phyloP scores from a whole-genome alignment of 2,888 invertebrate genomes.

The Epinotia brunnichana region DNA sequence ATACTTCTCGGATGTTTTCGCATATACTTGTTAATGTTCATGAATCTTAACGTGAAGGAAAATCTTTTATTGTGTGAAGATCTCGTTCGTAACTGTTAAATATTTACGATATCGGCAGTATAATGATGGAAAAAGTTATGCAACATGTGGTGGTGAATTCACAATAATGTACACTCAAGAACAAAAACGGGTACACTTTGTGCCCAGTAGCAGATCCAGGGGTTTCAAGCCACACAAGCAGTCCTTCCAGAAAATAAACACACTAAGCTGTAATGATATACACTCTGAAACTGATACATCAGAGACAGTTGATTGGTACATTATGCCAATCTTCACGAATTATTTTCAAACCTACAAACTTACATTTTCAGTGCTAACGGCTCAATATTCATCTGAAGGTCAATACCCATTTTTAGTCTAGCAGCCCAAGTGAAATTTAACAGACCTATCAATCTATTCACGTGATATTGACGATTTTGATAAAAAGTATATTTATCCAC shows the following conservation, averaged over 20 bases:
- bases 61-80: conserved; percentile 4
- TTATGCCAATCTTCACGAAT: background rate
- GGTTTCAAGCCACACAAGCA: too few species aligned
- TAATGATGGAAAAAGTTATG: too few species aligned
- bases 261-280: too few species aligned
- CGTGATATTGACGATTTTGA: background rate
- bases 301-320: too few species aligned
- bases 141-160: too few species aligned
- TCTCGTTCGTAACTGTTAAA: conserved; percentile 14
- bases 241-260: too few species aligned
- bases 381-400: too few species aligned
- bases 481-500: conserved; percentile 55
- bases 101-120: conserved; percentile 7
- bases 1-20: conserved; percentile 14
- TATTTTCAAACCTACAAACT: background rate
- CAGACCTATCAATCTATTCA: background rate
- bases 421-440: background rate
- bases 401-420: background rate
- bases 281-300: too few species aligned
- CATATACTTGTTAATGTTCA: conserved; percentile 24
- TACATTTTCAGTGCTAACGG: too few species aligned
- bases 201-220: too few species aligned
- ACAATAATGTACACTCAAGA: too few species aligned
- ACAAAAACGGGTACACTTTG: too few species aligned
- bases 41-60: conserved; percentile 15